Evolutionary conservation across 2,113 vertebrate genomes (phyloP).

Genomic region (Tympanuchus pallidicinctus): DNA sequence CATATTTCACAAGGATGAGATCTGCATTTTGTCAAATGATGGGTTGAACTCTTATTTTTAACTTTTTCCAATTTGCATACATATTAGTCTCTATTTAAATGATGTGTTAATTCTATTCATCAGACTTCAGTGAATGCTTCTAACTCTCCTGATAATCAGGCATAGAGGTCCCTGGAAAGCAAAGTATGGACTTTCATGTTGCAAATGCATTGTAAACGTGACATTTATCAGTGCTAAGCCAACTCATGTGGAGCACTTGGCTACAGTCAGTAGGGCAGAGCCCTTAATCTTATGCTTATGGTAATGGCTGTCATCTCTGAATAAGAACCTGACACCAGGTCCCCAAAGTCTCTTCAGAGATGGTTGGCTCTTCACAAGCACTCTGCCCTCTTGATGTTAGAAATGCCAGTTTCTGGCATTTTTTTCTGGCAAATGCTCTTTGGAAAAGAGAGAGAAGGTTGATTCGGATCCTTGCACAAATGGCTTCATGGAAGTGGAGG

Average conservation of each 20-base stretch:
- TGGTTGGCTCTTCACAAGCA: not conserved
- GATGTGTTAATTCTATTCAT: constrained; percentile 78
- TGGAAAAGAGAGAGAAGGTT: not conserved
- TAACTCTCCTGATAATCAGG: constrained; percentile 68
- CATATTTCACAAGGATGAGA: constrained; percentile 57
- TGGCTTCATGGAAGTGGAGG: not conserved
- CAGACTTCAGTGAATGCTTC: constrained; percentile 56
- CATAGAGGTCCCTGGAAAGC: constrained; percentile 56
- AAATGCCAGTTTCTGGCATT: not conserved
- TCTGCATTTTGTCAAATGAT: constrained; percentile 59
- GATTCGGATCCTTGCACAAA: not conserved
- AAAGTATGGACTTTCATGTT: constrained; percentile 59
- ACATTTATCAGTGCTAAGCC: constrained; percentile 64
- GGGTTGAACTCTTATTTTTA: constrained; percentile 60
- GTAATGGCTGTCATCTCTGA: constrained; percentile 20
- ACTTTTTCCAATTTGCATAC: constrained; percentile 74
- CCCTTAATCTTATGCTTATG: constrained; percentile 4
- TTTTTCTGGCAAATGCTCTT: not conserved
- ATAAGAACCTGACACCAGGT: constrained; percentile 26
- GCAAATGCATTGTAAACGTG: constrained; percentile 46
- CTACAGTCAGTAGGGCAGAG: constrained; percentile 28
- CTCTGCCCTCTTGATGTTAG: not conserved
- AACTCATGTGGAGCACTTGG: constrained; percentile 26
- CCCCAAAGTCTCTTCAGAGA: not conserved
- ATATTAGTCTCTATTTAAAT: constrained; percentile 74